phyloP scores from a whole-genome alignment of 2,888 invertebrate species.

The Platycheirus rosarum region DNA sequence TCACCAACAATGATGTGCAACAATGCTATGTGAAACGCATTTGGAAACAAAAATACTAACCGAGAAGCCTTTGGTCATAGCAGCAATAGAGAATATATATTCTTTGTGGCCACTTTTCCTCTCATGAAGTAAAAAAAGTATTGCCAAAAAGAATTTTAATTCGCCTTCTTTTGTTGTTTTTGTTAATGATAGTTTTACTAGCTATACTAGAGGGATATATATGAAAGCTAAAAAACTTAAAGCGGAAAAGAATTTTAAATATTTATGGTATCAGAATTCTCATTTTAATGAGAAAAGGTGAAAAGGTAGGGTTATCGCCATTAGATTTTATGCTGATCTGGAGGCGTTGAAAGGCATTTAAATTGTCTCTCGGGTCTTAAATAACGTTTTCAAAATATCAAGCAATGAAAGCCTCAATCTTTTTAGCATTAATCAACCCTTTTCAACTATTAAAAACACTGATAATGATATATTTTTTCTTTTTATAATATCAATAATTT shows the following conservation, averaged over 20 bases:
- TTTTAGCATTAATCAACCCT: too few species aligned
- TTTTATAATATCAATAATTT: too few species aligned
- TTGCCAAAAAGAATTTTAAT: too few species aligned
- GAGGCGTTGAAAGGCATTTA: too few species aligned
- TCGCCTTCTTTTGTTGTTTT: not conserved
- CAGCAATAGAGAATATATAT: not conserved
- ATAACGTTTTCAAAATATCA: too few species aligned
- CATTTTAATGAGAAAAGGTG: slow-evolving; percentile 34
- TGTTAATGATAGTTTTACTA: slow-evolving; percentile 19
- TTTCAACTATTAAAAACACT: too few species aligned
- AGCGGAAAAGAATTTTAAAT: slow-evolving; percentile 21
- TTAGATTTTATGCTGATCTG: too few species aligned
- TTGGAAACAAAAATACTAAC: not conserved
- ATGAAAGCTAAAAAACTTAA: slow-evolving; percentile 24
- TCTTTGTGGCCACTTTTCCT: not conserved
- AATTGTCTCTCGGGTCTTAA: too few species aligned
- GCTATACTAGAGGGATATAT: slow-evolving; percentile 9
- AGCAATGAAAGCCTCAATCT: too few species aligned
- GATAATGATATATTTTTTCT: too few species aligned
- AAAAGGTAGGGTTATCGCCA: slow-evolving; percentile 35
- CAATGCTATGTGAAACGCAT: not conserved
- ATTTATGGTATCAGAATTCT: slow-evolving; percentile 27
- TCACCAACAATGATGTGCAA: not conserved
- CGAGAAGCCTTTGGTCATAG: not conserved
- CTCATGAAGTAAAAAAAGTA: too few species aligned